Conservation (phyloP, 2,113 vertebrate species). For the Larimichthys polyactis region DNA sequence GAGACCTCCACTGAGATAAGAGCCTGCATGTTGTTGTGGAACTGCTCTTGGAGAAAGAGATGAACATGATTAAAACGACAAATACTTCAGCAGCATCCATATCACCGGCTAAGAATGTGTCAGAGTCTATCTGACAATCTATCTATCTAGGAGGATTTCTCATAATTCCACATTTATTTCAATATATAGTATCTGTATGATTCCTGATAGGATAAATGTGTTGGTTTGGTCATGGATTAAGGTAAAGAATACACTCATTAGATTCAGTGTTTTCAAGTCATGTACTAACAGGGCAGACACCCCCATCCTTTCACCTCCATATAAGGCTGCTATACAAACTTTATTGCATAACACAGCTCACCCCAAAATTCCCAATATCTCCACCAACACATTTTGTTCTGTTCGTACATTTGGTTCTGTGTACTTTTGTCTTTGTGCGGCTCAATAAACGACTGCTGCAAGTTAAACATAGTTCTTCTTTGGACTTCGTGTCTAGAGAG, state of each 20-base stretch:
- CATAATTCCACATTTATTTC: too few species aligned
- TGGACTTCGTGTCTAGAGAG: constrained; percentile 28
- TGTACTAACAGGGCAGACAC: constrained; percentile 44
- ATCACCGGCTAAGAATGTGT: too few species aligned
- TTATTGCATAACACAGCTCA: constrained; percentile 35
- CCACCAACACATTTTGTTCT: constrained; percentile 10
- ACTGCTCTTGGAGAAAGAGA: constrained; percentile 14
- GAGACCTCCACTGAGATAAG: constrained; percentile 55
- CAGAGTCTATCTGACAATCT: too few species aligned
- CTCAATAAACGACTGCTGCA: constrained; percentile 16
- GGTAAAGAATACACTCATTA: neutral
- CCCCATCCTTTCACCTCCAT: constrained; percentile 31
- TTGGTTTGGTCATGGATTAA: neutral
- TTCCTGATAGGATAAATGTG: neutral
- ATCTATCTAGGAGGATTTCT: too few species aligned
- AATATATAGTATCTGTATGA: too few species aligned
- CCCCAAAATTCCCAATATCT: constrained; percentile 48
- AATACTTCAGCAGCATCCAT: constrained; percentile 31
- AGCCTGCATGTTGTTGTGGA: constrained; percentile 29
- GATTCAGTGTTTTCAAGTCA: constrained; percentile 13
- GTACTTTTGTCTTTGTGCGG: constrained; percentile 23
- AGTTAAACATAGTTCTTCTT: constrained; percentile 37
- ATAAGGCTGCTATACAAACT: constrained; percentile 39
- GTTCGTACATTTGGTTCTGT: neutral
- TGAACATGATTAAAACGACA: constrained; percentile 21